Evolutionary conservation across 2,888 invertebrate genomes (phyloP), one percentile per base, ranked within the genome.

Genomic region (Andrena fulva): DNA sequence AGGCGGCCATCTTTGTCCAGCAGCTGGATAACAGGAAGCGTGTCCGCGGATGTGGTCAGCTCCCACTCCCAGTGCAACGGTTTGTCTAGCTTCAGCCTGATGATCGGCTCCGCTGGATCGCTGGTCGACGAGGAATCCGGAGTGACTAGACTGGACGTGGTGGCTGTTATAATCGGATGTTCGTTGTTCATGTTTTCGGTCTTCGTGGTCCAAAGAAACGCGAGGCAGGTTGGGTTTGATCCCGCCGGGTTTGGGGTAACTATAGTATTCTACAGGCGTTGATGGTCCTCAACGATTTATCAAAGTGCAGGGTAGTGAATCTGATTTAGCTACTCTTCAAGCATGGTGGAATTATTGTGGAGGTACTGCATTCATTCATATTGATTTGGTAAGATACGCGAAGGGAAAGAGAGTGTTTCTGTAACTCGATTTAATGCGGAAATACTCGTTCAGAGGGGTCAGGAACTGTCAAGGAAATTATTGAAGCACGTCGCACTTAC

Each of bases 21-120:
- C 50, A 92, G 84, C 59, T 93, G 92, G 8, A 93, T 90, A 2
- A 93, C 89, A 5, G 93, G 93, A 16, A 92, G 78, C 10, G 87
- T 79, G 62, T 92, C 92, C 42, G 91, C 87, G 2, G 92, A 90
- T 31, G 93, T 93, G 10, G 93, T 93, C n/a, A 93, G 75, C 72
- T 93, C 91, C 93, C 93, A 93, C 54, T 92, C 90, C 92, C 92
- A 93, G 81, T 93, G 89, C 4, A 87, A 72, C 16, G 93, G 92
- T 66, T 92, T 93, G 88, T 93, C 91, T 8, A 93, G 81, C 71
- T 90, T 91, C 59, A 93, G 74, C 12, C 91, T 88, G 72, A 93
- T 92, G 67, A 93, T 86, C 48, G 92, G 91, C 33, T 92, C 91
- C 7, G 88, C 48, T 5, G 80, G 27, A 29, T 90, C 87, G 42